These are phyloP conservation scores for Barnardius zonarius DNA, from an alignment of 2,113 vertebrate species.

Conservation along the genomic window DNA sequence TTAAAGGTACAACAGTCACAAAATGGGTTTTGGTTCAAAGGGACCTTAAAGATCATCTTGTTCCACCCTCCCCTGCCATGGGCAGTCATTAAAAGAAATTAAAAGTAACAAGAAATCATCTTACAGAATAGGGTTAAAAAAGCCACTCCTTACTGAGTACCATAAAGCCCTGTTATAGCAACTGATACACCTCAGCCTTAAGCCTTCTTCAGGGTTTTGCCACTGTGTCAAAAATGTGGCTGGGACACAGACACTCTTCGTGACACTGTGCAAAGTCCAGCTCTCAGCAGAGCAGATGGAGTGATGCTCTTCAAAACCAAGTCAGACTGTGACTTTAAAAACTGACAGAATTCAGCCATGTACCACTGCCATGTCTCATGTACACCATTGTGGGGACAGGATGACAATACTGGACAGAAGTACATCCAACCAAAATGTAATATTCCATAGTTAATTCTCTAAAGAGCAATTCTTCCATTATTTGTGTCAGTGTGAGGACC, in stretches of 20 bases:
- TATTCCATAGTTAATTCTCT: neutral
- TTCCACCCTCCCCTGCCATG: neutral
- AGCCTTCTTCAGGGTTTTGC: neutral
- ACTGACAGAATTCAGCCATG: neutral
- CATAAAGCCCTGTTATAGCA: neutral
- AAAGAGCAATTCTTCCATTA: neutral
- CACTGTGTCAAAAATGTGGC: too few relatives aligned
- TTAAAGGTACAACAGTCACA: neutral
- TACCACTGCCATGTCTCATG: neutral
- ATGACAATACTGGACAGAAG: neutral
- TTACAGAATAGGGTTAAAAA: neutral
- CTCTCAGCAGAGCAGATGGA: neutral
- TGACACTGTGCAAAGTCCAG: neutral
- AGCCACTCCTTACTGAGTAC: neutral
- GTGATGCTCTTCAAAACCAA: neutral
- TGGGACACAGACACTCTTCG: neutral
- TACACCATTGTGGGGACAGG: neutral
- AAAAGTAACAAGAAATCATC: neutral
- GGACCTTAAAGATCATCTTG: neutral
- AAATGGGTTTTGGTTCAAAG: neutral
- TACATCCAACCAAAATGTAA: neutral
- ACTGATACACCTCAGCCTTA: neutral
- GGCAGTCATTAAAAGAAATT: neutral
- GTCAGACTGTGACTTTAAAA: neutral
- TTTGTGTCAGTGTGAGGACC: neutral